Conservation (phyloP, 2,797 vertebrate genomes). For the Hoplostethus mediterraneus region DNA sequence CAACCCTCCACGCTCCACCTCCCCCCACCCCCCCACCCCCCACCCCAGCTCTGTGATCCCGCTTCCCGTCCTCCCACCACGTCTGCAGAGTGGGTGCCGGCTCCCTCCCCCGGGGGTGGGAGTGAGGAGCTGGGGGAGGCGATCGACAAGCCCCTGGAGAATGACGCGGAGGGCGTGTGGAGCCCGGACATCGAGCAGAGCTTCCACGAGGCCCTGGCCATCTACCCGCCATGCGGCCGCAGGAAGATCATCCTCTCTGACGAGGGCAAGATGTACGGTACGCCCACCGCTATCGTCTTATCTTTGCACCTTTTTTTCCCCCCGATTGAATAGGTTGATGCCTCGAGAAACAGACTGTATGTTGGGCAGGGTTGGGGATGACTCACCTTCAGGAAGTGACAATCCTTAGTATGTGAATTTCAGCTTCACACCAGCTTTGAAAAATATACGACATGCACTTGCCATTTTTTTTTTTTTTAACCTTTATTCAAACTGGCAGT, state of each 20-base stretch:
- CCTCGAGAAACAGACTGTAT: no score
- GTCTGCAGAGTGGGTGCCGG: conserved; percentile 96
- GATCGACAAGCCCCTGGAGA: conserved; percentile 93
- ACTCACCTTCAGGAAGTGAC: no score
- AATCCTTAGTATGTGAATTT: no score
- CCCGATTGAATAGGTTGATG: background rate
- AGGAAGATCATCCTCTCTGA: conserved; percentile 98
- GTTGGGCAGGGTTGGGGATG: no score
- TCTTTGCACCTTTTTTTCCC: background rate
- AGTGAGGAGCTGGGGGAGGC: conserved; percentile 92
- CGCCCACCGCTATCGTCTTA: conserved; percentile 68
- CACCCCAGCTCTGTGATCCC: conserved; percentile 50
- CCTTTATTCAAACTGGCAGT: no score
- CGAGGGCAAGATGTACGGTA: conserved; percentile 99
- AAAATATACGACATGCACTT: no score
- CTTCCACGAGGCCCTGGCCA: conserved; percentile 96
- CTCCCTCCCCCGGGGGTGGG: conserved; percentile 95
- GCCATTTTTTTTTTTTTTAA: no score
- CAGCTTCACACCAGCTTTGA: no score
- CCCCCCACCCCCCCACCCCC: conserved; percentile 7
- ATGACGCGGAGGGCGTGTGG: conserved; percentile 96
- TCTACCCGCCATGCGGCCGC: conserved; percentile 95
- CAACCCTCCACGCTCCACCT: background rate
- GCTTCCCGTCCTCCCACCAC: conserved; percentile 87
- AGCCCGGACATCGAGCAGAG: conserved; percentile 96